These are phyloP conservation scores for Platycheirus rosarum DNA, from an alignment of 2,888 invertebrate species.

Conservation along the genomic window DNA sequence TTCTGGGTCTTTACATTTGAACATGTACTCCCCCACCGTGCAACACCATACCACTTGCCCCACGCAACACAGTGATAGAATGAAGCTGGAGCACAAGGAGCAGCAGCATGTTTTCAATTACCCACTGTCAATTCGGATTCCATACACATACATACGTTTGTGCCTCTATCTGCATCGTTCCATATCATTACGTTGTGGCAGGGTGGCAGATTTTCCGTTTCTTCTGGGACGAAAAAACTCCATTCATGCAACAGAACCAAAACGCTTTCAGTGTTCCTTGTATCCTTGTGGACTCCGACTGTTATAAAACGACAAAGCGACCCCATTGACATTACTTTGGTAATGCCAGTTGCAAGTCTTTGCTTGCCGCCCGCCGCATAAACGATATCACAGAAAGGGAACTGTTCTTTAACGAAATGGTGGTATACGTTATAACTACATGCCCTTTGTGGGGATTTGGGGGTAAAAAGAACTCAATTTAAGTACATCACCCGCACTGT, in stretches of 20 bases:
- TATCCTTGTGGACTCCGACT: conserved; percentile 46
- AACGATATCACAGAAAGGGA: neutral
- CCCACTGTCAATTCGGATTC: conserved; percentile 56
- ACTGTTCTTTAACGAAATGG: neutral
- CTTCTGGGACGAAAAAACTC: conserved; percentile 43
- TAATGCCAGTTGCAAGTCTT: conserved; percentile 7
- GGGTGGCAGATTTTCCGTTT: conserved; percentile 18
- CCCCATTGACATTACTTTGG: conserved; percentile 60
- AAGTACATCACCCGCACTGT: conserved; percentile 40
- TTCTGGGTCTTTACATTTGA: conserved; percentile 6
- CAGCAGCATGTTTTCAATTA: conserved; percentile 46
- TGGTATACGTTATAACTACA: neutral
- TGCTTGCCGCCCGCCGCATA: neutral
- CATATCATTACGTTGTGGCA: conserved; percentile 18
- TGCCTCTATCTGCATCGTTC: conserved; percentile 12
- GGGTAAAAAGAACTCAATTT: conserved; percentile 39
- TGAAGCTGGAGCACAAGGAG: conserved; percentile 24
- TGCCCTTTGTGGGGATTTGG: neutral
- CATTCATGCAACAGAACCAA: conserved; percentile 53
- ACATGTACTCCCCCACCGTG: conserved; percentile 23
- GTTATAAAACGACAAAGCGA: conserved; percentile 51
- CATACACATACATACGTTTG: conserved; percentile 11
- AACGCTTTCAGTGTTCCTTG: conserved; percentile 56
- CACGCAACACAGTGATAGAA: neutral
- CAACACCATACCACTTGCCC: neutral